phyloP scores from a whole-genome alignment of 2,113 vertebrate species.

The Rhinolophus ferrumequinum region DNA sequence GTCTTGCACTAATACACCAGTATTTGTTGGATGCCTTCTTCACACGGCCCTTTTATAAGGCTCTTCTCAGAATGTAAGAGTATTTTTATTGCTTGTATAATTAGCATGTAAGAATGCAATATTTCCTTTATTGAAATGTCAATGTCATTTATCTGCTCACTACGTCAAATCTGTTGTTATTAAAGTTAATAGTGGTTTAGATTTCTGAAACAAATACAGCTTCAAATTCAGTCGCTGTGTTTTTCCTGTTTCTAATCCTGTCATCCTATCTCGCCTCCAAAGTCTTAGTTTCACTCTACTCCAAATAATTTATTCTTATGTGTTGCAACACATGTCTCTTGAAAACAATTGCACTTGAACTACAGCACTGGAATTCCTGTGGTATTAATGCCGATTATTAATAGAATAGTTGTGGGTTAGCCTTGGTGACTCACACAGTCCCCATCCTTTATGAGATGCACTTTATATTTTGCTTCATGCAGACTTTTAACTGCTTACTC shows the following conservation, averaged over 20 bases:
- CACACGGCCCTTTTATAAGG: conserved; percentile 98
- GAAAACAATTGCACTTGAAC: conserved; percentile 59
- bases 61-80: conserved; percentile 96
- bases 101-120: not conserved
- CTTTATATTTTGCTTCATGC: conserved; percentile 38
- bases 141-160: not conserved
- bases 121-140: not conserved
- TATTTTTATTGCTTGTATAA: not conserved
- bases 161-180: not conserved
- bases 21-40: conserved; percentile 99
- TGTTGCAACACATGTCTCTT: conserved; percentile 56
- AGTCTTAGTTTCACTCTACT: conserved; percentile 3
- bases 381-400: conserved; percentile 74
- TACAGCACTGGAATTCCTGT: conserved; percentile 66
- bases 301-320: conserved; percentile 44
- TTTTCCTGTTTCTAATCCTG: not conserved
- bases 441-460: not conserved
- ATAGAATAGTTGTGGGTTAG: conserved; percentile 75
- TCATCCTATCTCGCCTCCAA: not conserved
- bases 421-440: conserved; percentile 76
- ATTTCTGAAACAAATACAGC: not conserved
- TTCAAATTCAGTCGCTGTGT: not conserved
- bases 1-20: conserved; percentile 97
- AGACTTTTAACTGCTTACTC: not conserved
- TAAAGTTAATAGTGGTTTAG: not conserved